Evolutionary conservation across 2,113 vertebrate genomes (phyloP).

Genomic region (Osmerus mordax): DNA sequence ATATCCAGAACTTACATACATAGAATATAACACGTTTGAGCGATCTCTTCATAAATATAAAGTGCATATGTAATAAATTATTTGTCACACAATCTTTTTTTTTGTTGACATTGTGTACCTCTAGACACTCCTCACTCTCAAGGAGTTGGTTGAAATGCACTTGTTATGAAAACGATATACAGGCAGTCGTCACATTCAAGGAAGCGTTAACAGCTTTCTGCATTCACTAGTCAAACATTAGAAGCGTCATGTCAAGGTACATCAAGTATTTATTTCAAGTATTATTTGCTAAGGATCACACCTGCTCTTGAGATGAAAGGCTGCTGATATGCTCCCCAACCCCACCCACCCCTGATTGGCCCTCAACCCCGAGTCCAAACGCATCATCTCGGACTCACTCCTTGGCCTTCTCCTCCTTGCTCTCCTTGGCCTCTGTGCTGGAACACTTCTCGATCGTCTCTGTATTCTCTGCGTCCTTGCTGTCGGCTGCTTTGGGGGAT

Average conservation of each 20-base stretch:
- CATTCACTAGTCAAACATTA: constrained; percentile 72
- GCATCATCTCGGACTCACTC: constrained; percentile 61
- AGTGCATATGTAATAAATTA: constrained; percentile 20
- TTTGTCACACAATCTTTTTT: constrained; percentile 54
- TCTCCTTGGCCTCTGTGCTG: constrained; percentile 69
- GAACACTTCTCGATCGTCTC: constrained; percentile 76
- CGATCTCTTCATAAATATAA: constrained; percentile 55
- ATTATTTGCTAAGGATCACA: constrained; percentile 66
- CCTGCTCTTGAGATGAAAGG: constrained; percentile 29
- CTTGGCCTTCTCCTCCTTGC: constrained; percentile 71
- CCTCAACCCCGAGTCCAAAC: not conserved
- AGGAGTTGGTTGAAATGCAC: constrained; percentile 81
- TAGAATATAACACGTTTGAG: constrained; percentile 54
- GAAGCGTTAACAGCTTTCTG: constrained; percentile 73
- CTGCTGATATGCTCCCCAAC: constrained; percentile 6
- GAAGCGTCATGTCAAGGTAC: constrained; percentile 71
- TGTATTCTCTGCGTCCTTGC: constrained; percentile 16
- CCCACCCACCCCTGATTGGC: not conserved
- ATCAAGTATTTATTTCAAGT: constrained; percentile 56
- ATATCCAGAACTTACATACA: constrained; percentile 34
- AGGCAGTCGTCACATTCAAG: constrained; percentile 74
- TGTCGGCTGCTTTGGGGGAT: constrained; percentile 3
- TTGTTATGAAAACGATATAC: constrained; percentile 66
- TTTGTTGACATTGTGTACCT: constrained; percentile 43
- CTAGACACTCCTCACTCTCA: too few relatives aligned